Evolutionary conservation across 2,797 vertebrate genomes (phyloP).

Genomic region (Erpetoichthys calabaricus): DNA sequence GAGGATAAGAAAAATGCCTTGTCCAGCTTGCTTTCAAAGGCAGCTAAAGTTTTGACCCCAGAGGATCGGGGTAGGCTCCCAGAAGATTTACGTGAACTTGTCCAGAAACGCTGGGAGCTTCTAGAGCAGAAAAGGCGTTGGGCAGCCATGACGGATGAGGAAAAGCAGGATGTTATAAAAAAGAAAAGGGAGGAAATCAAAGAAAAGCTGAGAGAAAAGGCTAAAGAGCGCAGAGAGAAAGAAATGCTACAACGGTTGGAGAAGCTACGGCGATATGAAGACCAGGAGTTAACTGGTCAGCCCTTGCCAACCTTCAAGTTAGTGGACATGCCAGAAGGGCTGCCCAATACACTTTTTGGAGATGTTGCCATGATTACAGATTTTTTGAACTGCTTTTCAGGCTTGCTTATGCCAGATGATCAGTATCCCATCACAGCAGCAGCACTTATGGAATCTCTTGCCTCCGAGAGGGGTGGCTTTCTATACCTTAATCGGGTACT

Average conservation of each 20-base stretch:
- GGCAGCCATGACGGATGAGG: conserved; percentile 85
- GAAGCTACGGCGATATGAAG: conserved; percentile 77
- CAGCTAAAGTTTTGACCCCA: conserved; percentile 65
- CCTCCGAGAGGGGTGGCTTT: conserved; percentile 80
- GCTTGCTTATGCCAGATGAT: conserved; percentile 79
- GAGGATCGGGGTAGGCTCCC: conserved; percentile 81
- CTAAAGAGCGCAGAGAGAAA: conserved; percentile 76
- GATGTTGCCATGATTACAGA: conserved; percentile 88
- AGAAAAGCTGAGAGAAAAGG: conserved; percentile 76
- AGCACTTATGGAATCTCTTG: conserved; percentile 81
- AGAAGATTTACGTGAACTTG: conserved; percentile 67
- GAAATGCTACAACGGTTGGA: conserved; percentile 74
- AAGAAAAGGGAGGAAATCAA: conserved; percentile 72
- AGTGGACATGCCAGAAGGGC: conserved; percentile 85
- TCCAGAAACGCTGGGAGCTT: conserved; percentile 81
- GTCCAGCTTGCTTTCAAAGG: conserved; percentile 75
- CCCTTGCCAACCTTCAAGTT: conserved; percentile 67
- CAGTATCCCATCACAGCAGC: conserved; percentile 79
- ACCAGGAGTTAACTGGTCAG: conserved; percentile 74
- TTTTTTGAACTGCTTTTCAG: conserved; percentile 81
- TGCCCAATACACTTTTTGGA: conserved; percentile 88
- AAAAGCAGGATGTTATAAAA: conserved; percentile 69
- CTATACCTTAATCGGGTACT: conserved; percentile 82
- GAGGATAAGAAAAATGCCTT: conserved; percentile 81
- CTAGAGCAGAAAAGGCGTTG: conserved; percentile 76